A percentile compares a stretch with the other conserved stretches of the same genome.
Evolutionary conservation across 2,888 invertebrate species (phyloP).

Genomic region (Arge pagana): DNA sequence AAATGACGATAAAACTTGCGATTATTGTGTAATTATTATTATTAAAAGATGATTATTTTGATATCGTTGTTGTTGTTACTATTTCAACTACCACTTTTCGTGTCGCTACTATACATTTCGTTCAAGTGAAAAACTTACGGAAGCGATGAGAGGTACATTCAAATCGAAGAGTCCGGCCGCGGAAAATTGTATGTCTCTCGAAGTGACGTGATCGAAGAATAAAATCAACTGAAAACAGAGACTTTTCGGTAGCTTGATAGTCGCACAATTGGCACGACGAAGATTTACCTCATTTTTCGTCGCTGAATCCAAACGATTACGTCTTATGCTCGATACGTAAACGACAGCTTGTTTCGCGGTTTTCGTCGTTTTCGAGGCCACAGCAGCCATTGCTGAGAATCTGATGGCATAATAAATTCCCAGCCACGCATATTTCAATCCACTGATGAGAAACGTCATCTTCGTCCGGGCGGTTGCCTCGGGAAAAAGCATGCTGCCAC

Average conservation of each 20-base stretch:
- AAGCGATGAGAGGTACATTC: conserved; percentile 8
- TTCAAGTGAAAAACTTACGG: conserved; percentile 1
- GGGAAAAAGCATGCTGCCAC: too few relatives aligned
- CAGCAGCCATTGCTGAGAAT: conserved; percentile 5
- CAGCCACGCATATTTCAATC: too few relatives aligned
- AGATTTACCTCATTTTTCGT: conserved; percentile 12
- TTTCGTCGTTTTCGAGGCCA: conserved; percentile 8
- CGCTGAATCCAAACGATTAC: conserved; percentile 1
- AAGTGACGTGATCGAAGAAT: conserved; percentile 14
- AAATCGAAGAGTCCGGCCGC: conserved; percentile 18
- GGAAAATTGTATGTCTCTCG: conserved; percentile 12
- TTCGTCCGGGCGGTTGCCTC: too few relatives aligned
- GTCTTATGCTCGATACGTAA: conserved; percentile 5
- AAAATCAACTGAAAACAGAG: not conserved
- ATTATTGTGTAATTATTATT: too few relatives aligned
- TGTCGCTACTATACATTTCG: too few relatives aligned
- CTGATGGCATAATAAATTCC: conserved; percentile 12
- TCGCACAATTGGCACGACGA: not conserved
- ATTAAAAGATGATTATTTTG: too few relatives aligned
- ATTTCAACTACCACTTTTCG: too few relatives aligned
- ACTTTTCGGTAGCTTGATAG: not conserved
- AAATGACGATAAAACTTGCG: too few relatives aligned
- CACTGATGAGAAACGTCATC: not conserved
- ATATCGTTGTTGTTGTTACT: too few relatives aligned
- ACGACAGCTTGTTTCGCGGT: conserved; percentile 4